Evolutionary conservation across 2,113 vertebrate species (phyloP).

Genomic region (Gallinago undulata): DNA sequence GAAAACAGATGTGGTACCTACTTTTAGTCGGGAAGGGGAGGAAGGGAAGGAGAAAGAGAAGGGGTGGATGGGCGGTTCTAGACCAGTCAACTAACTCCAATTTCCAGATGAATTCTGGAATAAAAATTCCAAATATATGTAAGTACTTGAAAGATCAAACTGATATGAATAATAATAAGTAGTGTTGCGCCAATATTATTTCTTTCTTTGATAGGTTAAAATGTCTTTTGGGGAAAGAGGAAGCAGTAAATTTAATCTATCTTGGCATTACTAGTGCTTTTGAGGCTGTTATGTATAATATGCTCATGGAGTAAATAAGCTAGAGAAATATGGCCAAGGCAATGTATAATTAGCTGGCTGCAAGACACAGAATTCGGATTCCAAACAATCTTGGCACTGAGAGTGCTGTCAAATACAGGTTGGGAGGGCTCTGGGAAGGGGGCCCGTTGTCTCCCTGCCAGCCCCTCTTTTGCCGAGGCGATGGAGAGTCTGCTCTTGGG

Average conservation of each 20-base stretch:
- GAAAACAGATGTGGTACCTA: neutral
- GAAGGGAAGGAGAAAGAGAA: neutral
- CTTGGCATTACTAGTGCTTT: neutral
- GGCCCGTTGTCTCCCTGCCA: neutral
- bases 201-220: neutral
- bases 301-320: neutral
- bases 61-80: fast-evolving
- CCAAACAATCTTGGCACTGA: neutral
- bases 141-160: neutral
- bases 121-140: neutral
- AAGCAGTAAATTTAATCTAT: neutral
- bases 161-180: neutral
- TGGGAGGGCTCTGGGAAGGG: neutral
- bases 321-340: neutral
- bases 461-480: fast-evolving
- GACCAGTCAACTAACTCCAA: neutral
- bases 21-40: neutral
- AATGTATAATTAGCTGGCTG: neutral
- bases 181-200: neutral
- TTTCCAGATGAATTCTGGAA: neutral
- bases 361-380: neutral
- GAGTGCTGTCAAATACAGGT: neutral
- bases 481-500: neutral
- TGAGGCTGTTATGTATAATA: neutral
- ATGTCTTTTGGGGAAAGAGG: neutral